Percentiles rank a stretch among this genome's conserved stretches.
Conservation (phyloP, 2,888 invertebrate genomes). For the Ophion ellenae region DNA sequence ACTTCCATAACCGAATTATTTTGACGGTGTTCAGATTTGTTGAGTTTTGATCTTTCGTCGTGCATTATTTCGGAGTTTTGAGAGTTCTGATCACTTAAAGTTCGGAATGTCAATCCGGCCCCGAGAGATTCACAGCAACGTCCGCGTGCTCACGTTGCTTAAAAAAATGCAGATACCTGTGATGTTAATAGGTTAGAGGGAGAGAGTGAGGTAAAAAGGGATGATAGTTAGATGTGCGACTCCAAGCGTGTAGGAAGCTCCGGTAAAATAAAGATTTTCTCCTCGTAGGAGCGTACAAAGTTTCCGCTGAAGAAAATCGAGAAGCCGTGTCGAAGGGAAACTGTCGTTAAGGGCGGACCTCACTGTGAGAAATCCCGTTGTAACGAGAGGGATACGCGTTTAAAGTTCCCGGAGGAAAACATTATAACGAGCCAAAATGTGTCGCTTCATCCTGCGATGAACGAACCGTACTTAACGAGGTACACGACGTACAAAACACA, state of each 20-base stretch:
- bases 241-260: slow-evolving; percentile 45
- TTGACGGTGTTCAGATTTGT: no score
- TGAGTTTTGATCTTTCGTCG: no score
- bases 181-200: neutral
- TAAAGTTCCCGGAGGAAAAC: slow-evolving; percentile 60
- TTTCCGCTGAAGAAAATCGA: slow-evolving; percentile 31
- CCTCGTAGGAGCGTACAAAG: slow-evolving; percentile 3
- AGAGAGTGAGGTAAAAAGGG: neutral
- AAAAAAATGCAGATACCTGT: neutral
- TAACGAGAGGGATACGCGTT: slow-evolving; percentile 38
- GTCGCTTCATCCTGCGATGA: slow-evolving; percentile 47
- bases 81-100: no score
- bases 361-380: slow-evolving; percentile 9
- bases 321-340: slow-evolving; percentile 53
- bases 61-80: no score
- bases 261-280: slow-evolving; percentile 53
- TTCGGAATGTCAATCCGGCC: no score
- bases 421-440: slow-evolving; percentile 51
- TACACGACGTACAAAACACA: slow-evolving; percentile 24
- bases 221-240: slow-evolving; percentile 52
- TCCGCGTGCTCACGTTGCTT: neutral
- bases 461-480: slow-evolving; percentile 40
- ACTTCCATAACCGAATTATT: no score
- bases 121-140: neutral
- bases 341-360: slow-evolving; percentile 21